Percentiles rank a stretch among this genome's conserved stretches.
Conservation (phyloP, 2,113 vertebrate species). For the Atlantisia rogersi region DNA sequence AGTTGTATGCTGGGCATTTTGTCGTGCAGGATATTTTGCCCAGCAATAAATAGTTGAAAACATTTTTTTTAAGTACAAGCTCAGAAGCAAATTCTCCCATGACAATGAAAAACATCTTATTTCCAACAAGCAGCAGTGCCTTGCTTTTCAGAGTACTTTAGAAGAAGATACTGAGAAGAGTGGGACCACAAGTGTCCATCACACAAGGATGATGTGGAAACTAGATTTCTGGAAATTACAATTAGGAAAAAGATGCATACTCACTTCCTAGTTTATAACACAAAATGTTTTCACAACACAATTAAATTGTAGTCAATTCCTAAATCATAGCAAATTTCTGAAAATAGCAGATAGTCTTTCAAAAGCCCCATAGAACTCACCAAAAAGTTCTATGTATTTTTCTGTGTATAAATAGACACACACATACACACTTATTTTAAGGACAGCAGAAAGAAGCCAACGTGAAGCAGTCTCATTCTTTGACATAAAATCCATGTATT, state of each 20-base stretch:
- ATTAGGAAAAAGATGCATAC: background rate
- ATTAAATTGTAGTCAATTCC: background rate
- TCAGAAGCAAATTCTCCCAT: background rate
- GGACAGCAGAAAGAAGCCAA: background rate
- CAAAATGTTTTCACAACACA: background rate
- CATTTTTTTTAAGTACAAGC: background rate
- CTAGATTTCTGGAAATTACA: background rate
- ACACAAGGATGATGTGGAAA: background rate
- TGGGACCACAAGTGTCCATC: too few relatives aligned
- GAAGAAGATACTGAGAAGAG: background rate
- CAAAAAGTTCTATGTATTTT: background rate
- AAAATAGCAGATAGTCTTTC: background rate
- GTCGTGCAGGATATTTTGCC: too few relatives aligned
- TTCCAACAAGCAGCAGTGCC: background rate
- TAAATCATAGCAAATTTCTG: background rate
- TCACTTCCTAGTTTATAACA: background rate
- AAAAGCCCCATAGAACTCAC: background rate
- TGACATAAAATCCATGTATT: background rate
- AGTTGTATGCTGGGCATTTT: too few relatives aligned
- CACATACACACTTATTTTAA: fast-evolving
- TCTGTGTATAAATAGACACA: background rate
- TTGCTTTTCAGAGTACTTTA: background rate
- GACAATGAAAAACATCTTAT: background rate
- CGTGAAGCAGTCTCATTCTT: background rate
- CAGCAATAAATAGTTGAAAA: background rate